Evolutionary conservation across 2,113 vertebrate genomes (phyloP).

Genomic region (Amphilophus citrinellus): DNA sequence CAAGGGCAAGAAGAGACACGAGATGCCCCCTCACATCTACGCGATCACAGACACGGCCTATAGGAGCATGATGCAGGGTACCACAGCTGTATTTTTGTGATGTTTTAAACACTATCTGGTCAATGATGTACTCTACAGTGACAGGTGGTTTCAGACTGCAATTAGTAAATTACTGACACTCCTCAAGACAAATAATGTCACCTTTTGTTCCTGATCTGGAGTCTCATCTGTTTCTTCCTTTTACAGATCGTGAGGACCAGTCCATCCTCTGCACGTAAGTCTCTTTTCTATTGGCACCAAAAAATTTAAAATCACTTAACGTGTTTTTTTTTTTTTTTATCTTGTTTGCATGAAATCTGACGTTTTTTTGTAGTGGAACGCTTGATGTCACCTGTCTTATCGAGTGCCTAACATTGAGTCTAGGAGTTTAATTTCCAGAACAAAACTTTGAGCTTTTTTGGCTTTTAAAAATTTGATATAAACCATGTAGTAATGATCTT

Average conservation of each 20-base stretch:
- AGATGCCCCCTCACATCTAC: conserved; percentile 93
- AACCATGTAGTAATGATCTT: no score
- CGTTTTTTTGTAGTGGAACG: rapidly evolving
- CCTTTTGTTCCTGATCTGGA: neutral
- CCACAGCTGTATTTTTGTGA: neutral
- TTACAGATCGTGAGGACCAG: conserved; percentile 83
- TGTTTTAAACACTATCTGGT: neutral
- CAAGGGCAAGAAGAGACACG: conserved; percentile 92
- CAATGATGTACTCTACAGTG: neutral
- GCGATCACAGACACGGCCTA: conserved; percentile 91
- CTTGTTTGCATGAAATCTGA: neutral
- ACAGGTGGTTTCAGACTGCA: no score
- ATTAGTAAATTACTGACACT: no score
- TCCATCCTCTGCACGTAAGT: conserved; percentile 84
- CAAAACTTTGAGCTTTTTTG: neutral
- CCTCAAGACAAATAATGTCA: neutral
- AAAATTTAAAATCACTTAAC: neutral
- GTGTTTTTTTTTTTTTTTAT: neutral
- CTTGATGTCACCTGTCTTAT: neutral
- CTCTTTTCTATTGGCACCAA: neutral
- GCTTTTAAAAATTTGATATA: neutral
- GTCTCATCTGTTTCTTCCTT: conserved; percentile 1
- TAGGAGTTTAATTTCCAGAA: neutral
- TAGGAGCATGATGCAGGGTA: conserved; percentile 94
- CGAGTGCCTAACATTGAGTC: neutral